Evolutionary conservation across 2,797 vertebrate genomes (phyloP).

Genomic region (Spinus pinus): DNA sequence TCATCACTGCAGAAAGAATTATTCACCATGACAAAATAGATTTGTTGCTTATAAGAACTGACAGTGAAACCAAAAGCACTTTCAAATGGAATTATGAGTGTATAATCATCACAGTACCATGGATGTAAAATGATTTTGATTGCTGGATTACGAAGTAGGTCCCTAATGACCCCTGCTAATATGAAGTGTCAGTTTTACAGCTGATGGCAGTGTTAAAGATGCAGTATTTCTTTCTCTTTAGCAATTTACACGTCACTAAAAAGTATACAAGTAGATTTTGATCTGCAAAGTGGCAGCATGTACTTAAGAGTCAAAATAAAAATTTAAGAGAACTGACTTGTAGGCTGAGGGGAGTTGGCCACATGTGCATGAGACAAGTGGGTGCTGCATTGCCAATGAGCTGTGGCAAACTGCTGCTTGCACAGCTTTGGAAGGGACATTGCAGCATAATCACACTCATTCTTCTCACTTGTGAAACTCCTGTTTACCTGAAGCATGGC

Average conservation of each 20-base stretch:
- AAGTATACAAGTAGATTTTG: neutral
- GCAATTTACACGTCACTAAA: conserved; percentile 3
- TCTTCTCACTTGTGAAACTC: neutral
- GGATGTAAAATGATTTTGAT: conserved; percentile 56
- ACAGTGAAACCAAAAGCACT: conserved; percentile 48
- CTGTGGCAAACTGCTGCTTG: neutral
- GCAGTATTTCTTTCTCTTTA: neutral
- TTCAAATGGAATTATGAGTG: conserved; percentile 52
- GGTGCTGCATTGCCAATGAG: neutral
- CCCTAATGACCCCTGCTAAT: conserved; percentile 8
- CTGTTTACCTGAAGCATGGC: neutral
- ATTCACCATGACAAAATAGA: conserved; percentile 33
- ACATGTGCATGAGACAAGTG: neutral
- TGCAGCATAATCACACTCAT: neutral
- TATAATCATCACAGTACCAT: neutral
- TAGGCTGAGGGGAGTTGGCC: neutral
- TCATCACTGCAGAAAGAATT: conserved; percentile 5
- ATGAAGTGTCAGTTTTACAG: conserved; percentile 40
- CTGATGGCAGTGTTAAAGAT: conserved; percentile 1
- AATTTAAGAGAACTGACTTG: neutral
- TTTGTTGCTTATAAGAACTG: conserved; percentile 51
- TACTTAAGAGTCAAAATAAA: neutral
- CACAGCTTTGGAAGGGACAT: neutral
- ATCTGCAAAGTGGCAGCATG: neutral
- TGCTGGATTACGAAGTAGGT: conserved; percentile 33